Evolutionary conservation across 2,888 invertebrate genomes (phyloP).

Genomic region (Caenorhabditis parvicauda): DNA sequence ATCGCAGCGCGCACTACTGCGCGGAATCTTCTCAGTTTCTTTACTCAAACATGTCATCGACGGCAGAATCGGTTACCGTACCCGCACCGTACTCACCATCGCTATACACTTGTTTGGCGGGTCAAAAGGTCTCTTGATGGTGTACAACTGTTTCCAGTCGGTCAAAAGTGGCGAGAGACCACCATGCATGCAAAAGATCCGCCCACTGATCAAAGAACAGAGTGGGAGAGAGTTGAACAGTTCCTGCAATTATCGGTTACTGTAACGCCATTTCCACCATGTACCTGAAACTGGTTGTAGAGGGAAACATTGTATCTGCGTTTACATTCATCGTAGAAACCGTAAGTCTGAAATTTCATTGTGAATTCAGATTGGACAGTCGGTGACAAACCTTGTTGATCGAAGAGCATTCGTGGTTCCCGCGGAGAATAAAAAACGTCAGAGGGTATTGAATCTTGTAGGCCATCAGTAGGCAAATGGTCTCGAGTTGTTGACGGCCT

Average conservation of each 20-base stretch:
- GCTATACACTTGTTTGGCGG: conserved; percentile 31
- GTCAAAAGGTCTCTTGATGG: conserved; percentile 35
- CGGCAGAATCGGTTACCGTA: too few relatives aligned
- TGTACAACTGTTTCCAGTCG: conserved; percentile 24
- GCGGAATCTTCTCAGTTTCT: too few relatives aligned
- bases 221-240: conserved; percentile 42
- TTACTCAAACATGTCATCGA: too few relatives aligned
- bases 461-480: conserved; percentile 38
- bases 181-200: conserved; percentile 48
- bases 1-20: background rate
- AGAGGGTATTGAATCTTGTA: conserved; percentile 35
- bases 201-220: conserved; percentile 29
- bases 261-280: background rate
- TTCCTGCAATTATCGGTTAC: conserved; percentile 16
- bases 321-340: conserved; percentile 50
- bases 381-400: conserved; percentile 22
- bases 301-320: conserved; percentile 34
- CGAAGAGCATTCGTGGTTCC: conserved; percentile 46
- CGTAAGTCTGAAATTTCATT: conserved; percentile 38
- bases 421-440: conserved; percentile 45
- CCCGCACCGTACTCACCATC: conserved; percentile 9
- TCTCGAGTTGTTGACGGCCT: conserved; percentile 32
- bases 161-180: conserved; percentile 32
- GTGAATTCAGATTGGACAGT: background rate
- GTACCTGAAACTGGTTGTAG: conserved; percentile 41